Evolutionary conservation across 2,113 vertebrate species (phyloP).

Genomic region (Bungarus multicinctus): DNA sequence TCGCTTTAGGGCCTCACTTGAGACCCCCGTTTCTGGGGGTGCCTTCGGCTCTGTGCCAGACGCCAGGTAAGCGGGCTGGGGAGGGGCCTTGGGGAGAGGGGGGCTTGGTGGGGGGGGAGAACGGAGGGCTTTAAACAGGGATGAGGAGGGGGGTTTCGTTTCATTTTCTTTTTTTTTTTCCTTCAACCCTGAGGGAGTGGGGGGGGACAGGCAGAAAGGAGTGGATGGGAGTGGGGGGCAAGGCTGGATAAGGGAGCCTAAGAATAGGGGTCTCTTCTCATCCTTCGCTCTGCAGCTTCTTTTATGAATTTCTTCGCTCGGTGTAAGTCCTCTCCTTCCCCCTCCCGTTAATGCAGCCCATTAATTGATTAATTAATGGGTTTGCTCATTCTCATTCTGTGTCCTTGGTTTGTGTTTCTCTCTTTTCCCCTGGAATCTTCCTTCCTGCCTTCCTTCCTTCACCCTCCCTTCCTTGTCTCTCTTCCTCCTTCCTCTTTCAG

Average conservation of each 20-base stretch:
- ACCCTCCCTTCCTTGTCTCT: no score
- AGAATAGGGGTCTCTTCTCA: not conserved
- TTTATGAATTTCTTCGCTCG: not conserved
- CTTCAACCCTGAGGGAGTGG: not conserved
- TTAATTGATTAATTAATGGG: not conserved
- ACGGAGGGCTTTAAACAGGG: not conserved
- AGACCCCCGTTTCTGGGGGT: constrained; percentile 93
- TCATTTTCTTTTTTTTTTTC: not conserved
- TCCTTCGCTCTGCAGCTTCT: not conserved
- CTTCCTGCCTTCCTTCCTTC: not conserved
- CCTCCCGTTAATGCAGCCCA: not conserved
- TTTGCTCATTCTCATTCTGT: not conserved
- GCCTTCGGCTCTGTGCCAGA: constrained; percentile 92
- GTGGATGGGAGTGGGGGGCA: not conserved
- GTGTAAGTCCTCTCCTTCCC: not conserved
- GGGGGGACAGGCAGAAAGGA: not conserved
- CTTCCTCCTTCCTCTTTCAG: no score
- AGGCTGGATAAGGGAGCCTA: not conserved
- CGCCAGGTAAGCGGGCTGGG: constrained; percentile 79
- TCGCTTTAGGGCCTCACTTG: constrained; percentile 89
- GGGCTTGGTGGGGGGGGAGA: not conserved
- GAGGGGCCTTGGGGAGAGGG: no score
- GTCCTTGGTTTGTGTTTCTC: not conserved
- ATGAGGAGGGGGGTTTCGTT: not conserved
- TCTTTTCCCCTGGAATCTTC: not conserved